Base-by-base conservation (phyloP, 1,140 invertebrate genomes). In the Drosophila hydei region DNA sequence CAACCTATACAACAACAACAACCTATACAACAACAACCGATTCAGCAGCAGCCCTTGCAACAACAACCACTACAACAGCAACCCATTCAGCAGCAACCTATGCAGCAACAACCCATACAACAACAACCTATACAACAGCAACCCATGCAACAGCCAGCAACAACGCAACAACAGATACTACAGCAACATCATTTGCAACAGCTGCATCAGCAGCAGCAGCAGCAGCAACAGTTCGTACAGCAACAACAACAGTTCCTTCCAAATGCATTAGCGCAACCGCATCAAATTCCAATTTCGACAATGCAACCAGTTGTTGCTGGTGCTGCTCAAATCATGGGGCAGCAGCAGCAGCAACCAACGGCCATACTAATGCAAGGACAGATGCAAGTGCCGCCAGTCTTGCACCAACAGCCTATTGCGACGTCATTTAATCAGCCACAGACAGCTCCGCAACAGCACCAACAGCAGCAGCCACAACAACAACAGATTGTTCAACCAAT, bases 401-500 rank as follows among this genome's bases (percentile, higher is more conserved):
- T 62, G 63, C 70, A 68, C 7, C 72, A 71, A 36, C 70, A 72
- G 19, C 12, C 70, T 1, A n/a, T 68, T 16, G 47, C 55, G 56
- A 11, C 61, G 0, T 25, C 59, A 30, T 72, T 74, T 30, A 67
- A 56, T 23, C 81, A 6, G 48, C 43, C 23, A 14, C 79, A 18
- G 76, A 36, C 21, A 51, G 56, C 8, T 25, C 75, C 21, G 18
- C 72, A 78, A 51, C 78, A 77, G 19, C 77, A 69, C 25, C 23
- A 52, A 9, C 19, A 67, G 19, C 77, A 64, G 47, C 78, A 21
- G 30, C 65, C 73, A 36, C 78, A 80, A 16, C 77, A 61, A 33
- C 93, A 93, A 47, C 92, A 93, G 59, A 92, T 93, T 67, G 75
- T 91, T 0, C 92, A 93, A 55, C 92, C 93, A 68, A 92, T 93